A percentile compares a stretch with the other conserved stretches of the same genome.
phyloP scores from a whole-genome alignment of 2,113 vertebrate species.

The Oreochromis spilurus region DNA sequence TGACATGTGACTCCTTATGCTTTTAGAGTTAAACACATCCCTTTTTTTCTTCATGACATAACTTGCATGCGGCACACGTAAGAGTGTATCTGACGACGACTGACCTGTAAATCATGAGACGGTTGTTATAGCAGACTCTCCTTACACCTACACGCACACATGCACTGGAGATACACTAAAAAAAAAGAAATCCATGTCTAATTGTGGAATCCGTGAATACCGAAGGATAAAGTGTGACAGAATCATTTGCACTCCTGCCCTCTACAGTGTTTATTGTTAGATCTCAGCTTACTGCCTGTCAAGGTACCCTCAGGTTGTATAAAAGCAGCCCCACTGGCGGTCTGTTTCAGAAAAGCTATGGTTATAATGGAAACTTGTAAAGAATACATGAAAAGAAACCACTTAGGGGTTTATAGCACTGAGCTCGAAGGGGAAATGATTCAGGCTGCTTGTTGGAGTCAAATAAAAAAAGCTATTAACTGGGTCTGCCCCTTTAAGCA shows the following conservation, averaged over 20 bases:
- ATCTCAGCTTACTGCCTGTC: conserved; percentile 43
- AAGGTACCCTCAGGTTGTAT: conserved; percentile 49
- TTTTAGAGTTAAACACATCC: background rate
- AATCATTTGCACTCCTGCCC: background rate
- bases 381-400: conserved; percentile 70
- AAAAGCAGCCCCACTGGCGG: conserved; percentile 42
- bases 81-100: background rate
- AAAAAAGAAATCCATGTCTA: background rate
- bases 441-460: conserved; percentile 57
- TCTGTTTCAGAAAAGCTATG: conserved; percentile 47
- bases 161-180: background rate
- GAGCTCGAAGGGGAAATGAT: conserved; percentile 53
- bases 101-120: background rate
- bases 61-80: background rate
- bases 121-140: background rate
- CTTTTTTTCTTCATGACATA: background rate
- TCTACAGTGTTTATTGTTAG: conserved; percentile 32
- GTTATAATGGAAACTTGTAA: conserved; percentile 66
- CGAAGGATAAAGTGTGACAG: conserved; percentile 2
- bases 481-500: conserved; percentile 25
- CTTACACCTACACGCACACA: background rate
- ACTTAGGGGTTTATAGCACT: conserved; percentile 56
- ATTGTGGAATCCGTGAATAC: conserved; percentile 21
- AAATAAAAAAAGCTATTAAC: conserved; percentile 55
- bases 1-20: background rate